Conservation (phyloP, 1,140 invertebrate genomes). For the Andrena cerasifolii region DNA sequence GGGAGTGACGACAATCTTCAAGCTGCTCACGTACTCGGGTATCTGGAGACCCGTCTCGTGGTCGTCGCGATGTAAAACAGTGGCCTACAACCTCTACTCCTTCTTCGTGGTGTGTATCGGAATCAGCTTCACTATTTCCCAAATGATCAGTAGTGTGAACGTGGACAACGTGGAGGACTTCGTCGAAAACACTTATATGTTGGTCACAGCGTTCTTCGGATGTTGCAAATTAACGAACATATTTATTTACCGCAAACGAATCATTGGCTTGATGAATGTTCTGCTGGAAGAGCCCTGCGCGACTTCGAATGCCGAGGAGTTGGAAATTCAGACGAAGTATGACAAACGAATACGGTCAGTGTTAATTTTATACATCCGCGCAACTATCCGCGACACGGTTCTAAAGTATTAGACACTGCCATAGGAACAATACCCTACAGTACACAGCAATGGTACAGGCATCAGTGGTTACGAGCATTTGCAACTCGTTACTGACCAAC, state of each 20-base stretch:
- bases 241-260: slow-evolving; percentile 31
- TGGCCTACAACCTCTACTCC: slow-evolving; percentile 28
- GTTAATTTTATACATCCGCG: neutral
- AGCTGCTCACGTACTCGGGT: slow-evolving; percentile 14
- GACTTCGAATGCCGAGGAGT: slow-evolving; percentile 42
- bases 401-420: neutral
- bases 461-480: neutral
- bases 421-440: slow-evolving; percentile 23
- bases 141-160: slow-evolving; percentile 6
- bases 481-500: slow-evolving; percentile 22
- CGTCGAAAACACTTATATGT: slow-evolving; percentile 57
- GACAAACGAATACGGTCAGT: slow-evolving; percentile 50
- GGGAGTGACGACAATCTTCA: neutral
- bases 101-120: neutral
- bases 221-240: slow-evolving; percentile 52
- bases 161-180: slow-evolving; percentile 46
- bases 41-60: slow-evolving; percentile 38
- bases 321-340: slow-evolving; percentile 41
- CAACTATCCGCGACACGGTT: neutral
- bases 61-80: slow-evolving; percentile 2
- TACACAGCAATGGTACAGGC: neutral
- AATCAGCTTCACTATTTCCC: slow-evolving; percentile 4
- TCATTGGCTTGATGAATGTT: slow-evolving; percentile 44
- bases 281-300: slow-evolving; percentile 38
- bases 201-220: slow-evolving; percentile 42